Conservation (phyloP, 2,888 invertebrate species). For the Tethea ocularis region DNA sequence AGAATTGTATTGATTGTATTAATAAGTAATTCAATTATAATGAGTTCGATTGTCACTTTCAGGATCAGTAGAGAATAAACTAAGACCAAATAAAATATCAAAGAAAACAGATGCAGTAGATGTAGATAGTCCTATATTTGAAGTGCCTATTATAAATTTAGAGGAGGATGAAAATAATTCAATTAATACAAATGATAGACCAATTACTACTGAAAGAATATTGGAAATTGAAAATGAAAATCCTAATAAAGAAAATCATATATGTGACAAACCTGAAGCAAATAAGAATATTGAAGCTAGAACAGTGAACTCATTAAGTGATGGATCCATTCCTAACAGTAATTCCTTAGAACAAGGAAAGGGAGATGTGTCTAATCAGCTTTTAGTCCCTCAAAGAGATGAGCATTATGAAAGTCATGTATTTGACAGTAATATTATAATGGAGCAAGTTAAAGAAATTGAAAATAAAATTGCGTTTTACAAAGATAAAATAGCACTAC, state of each 20-base stretch:
- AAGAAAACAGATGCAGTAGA: slow-evolving; percentile 35
- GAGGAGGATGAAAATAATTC: slow-evolving; percentile 28
- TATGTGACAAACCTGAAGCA: background rate
- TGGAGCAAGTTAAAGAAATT: slow-evolving; percentile 25
- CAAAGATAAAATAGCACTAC: slow-evolving; percentile 36
- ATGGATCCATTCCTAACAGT: background rate
- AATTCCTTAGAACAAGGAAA: background rate
- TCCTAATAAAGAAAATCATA: background rate
- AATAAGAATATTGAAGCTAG: background rate
- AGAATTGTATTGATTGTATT: too few species aligned
- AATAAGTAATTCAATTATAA: too few species aligned
- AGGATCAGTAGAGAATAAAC: background rate
- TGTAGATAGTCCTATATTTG: slow-evolving; percentile 4
- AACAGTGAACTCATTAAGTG: background rate
- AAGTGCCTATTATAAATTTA: slow-evolving; percentile 23
- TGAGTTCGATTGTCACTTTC: too few species aligned
- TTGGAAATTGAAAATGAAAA: slow-evolving; percentile 13
- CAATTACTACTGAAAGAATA: slow-evolving; percentile 12
- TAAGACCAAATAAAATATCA: background rate
- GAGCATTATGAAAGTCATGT: slow-evolving; percentile 10
- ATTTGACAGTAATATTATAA: slow-evolving; percentile 8
- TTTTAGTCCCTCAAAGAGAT: slow-evolving; percentile 30
- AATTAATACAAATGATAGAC: slow-evolving; percentile 11
- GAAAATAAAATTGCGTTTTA: slow-evolving; percentile 42
- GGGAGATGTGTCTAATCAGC: background rate